These are phyloP conservation scores for Aromia moschata DNA, from an alignment of 2,888 invertebrate species.

Conservation along the genomic window DNA sequence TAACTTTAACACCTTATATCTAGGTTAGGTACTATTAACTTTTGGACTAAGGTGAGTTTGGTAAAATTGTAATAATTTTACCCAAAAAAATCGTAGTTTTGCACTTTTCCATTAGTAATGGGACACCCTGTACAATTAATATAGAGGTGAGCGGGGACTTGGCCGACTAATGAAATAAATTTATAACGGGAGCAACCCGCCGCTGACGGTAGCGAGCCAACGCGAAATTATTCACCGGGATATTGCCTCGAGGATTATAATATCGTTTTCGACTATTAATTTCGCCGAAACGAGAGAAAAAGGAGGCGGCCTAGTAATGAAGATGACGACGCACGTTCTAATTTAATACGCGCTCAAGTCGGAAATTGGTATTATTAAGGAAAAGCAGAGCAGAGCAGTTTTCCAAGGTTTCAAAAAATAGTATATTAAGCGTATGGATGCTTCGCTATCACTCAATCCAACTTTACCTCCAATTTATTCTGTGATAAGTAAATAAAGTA, in stretches of 20 bases:
- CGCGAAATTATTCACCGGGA: conserved; percentile 27
- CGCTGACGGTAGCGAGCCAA: conserved; percentile 13
- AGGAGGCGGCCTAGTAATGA: neutral
- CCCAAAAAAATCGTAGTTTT: no score
- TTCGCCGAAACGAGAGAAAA: conserved; percentile 6
- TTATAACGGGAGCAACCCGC: conserved; percentile 38
- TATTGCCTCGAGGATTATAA: conserved; percentile 28
- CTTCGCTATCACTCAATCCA: no score
- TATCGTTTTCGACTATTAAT: conserved; percentile 27
- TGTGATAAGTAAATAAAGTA: no score
- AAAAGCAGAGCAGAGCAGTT: no score
- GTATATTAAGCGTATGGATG: no score
- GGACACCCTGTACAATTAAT: conserved; percentile 19
- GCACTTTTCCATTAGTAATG: no score
- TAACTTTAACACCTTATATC: no score
- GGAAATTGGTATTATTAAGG: neutral
- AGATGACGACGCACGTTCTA: neutral
- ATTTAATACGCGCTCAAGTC: neutral
- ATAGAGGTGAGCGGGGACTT: conserved; percentile 21
- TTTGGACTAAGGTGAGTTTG: no score
- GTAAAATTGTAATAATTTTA: no score
- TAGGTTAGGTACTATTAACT: no score
- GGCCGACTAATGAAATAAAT: conserved; percentile 40
- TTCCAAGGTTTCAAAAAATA: no score
- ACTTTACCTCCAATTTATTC: no score